Evolutionary conservation across 2,888 invertebrate genomes (phyloP).

Genomic region (Drosophila pseudotakahashii): DNA sequence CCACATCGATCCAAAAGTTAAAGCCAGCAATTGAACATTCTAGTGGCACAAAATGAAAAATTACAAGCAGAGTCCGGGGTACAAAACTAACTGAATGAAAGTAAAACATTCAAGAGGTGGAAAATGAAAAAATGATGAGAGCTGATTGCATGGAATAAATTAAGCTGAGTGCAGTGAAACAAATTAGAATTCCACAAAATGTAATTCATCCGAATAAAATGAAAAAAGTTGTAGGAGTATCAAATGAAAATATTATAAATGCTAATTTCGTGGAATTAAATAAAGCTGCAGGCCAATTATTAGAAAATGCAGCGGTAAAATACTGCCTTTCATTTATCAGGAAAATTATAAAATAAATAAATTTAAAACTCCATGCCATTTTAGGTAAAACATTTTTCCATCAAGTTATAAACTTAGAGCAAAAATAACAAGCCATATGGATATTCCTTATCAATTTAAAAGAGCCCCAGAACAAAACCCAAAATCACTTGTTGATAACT

Average conservation of each 20-base stretch:
- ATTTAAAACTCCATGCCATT: no score
- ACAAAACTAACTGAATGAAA: no score
- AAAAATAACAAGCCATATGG: background rate
- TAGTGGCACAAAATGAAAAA: background rate
- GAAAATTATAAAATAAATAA: background rate
- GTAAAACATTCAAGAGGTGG: constrained; percentile 1
- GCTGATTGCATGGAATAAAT: background rate
- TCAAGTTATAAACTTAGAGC: background rate
- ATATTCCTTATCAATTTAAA: background rate
- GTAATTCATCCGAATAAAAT: background rate
- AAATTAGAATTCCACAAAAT: background rate
- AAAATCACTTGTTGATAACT: constrained; percentile 25
- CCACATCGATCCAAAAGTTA: constrained; percentile 3
- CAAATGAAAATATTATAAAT: background rate
- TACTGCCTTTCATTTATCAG: background rate
- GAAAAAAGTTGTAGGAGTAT: background rate
- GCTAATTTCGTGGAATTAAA: background rate
- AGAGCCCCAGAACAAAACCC: constrained; percentile 4
- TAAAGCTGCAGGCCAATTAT: background rate
- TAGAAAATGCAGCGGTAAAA: background rate
- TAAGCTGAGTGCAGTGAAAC: background rate
- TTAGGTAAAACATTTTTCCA: no score
- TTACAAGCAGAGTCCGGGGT: background rate
- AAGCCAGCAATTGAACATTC: constrained; percentile 3
- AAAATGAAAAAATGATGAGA: background rate